A percentile compares a stretch with the other conserved stretches of the same genome.
Conservation (phyloP, 2,113 vertebrate species). For the Procavia capensis region DNA sequence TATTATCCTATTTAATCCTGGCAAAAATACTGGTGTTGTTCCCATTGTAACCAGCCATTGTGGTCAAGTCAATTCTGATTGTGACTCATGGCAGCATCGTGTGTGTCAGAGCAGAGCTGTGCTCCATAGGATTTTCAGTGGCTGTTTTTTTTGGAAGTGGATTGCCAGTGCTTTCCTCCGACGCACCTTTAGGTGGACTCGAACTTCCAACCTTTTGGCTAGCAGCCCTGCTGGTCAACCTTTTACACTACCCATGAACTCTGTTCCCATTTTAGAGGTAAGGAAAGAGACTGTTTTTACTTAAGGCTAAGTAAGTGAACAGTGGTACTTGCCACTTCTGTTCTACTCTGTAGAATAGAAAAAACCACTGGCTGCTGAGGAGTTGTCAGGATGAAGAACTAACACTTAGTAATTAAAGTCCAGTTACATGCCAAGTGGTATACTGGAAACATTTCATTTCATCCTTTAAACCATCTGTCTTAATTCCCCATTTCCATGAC, state of each 20-base stretch:
- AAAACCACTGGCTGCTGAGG: neutral
- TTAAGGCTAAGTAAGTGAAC: neutral
- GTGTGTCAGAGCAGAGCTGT: neutral
- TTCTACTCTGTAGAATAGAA: neutral
- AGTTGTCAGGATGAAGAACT: neutral
- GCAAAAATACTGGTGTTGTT: neutral
- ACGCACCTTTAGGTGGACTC: neutral
- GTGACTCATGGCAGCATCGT: neutral
- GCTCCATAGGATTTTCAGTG: neutral
- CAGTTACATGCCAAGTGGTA: neutral
- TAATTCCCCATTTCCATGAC: neutral
- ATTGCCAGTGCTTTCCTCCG: neutral
- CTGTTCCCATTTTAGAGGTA: neutral
- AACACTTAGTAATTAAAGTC: neutral
- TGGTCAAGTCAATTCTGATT: neutral
- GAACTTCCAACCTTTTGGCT: neutral
- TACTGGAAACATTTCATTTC: neutral
- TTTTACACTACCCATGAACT: neutral
- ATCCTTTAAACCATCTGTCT: neutral
- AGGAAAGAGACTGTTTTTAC: slow-evolving; percentile 30
- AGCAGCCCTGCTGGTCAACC: neutral
- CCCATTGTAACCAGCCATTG: neutral
- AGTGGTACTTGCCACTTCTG: neutral
- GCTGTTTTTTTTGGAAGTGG: neutral
- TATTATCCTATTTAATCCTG: neutral